phyloP scores from a whole-genome alignment of 2,888 invertebrate genomes.

The Ashinkailepas kermadecensis region DNA sequence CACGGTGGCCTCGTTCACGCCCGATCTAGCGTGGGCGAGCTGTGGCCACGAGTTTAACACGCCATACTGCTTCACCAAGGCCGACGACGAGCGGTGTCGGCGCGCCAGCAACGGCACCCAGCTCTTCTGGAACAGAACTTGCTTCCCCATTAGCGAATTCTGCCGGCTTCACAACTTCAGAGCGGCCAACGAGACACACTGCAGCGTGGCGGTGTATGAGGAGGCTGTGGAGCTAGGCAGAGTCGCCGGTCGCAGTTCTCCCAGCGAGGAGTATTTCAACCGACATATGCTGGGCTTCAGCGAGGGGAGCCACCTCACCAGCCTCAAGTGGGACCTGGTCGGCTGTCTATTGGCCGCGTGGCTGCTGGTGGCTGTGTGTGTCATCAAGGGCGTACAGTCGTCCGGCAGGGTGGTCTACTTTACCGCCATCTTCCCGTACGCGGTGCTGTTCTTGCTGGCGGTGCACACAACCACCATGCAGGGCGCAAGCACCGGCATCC shows the following conservation, averaged over 20 bases:
- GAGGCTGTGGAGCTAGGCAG: background rate
- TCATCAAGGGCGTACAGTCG: slow-evolving; percentile 70
- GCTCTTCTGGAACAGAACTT: slow-evolving; percentile 30
- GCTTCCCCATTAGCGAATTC: slow-evolving; percentile 23
- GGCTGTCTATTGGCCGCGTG: slow-evolving; percentile 67
- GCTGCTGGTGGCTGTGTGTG: slow-evolving; percentile 66
- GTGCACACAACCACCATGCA: slow-evolving; percentile 33
- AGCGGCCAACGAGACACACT: slow-evolving; percentile 28
- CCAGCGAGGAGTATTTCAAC: slow-evolving; percentile 62
- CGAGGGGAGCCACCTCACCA: slow-evolving; percentile 41
- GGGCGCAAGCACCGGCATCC: slow-evolving; percentile 45
- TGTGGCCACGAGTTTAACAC: slow-evolving; percentile 55
- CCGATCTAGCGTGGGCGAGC: slow-evolving; percentile 59
- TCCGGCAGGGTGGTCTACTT: slow-evolving; percentile 70
- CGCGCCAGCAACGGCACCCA: slow-evolving; percentile 21
- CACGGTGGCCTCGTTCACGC: slow-evolving; percentile 51
- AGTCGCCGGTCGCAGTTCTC: slow-evolving; percentile 22
- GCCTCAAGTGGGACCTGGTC: slow-evolving; percentile 60
- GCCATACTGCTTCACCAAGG: slow-evolving; percentile 28
- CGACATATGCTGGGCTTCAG: slow-evolving; percentile 28
- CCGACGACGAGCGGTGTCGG: slow-evolving; percentile 24
- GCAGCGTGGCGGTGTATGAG: slow-evolving; percentile 9
- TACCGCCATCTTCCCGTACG: slow-evolving; percentile 68
- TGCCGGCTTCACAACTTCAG: slow-evolving; percentile 23
- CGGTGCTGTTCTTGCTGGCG: slow-evolving; percentile 64